Evolutionary conservation across 92 coral and sea anemone species (phyloP), one percentile per base, ranked within the genome.

Genomic region (Paragorgia papillata): DNA sequence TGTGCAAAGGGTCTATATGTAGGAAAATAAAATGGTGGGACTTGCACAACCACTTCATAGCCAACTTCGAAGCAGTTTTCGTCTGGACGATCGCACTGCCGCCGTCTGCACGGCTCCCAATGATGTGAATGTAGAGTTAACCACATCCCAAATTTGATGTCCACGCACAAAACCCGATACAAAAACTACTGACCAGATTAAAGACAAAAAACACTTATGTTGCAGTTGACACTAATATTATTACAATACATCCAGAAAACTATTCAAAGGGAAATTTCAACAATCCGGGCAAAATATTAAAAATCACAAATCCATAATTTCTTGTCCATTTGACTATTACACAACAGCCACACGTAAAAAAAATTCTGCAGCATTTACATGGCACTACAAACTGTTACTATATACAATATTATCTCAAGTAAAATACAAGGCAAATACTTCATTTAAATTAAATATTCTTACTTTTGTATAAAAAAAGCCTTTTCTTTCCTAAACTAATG

Each of bases 331-430:
- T 3, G 18, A 56, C 30, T 33, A 54, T 17, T 71, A 71, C 78
- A 51, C 78, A 51, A 54, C 57, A 51, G 21, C 35, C 78, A 71
- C 63, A 35, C 64, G 26, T 30, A 26, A n/a, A 14, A 69, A 71
- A 71, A 53, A 54, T 54, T 34, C 51, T 48, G 20, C 35, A 8
- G 33, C 63, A 71, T 71, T 12, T 63, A 63, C 69, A 63, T 18
- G 48, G 57, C 58, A 58, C 78, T 71, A 71, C 78, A 71, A 71
- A 71, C 55, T 46, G 75, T 49, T 68, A 68, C 22, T 71, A 71
- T 71, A 33, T 71, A 71, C 78, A 71, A 53, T 71, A 51, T 53
- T 58, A 53, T 71, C 35, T 34, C 78, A 30, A 30, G 64, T 71
- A 71, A 71, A 71, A 71, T 46, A 68, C 58, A 68, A 19, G 75